Evolutionary conservation across 2,113 vertebrate genomes (phyloP), one percentile per base, ranked within the genome.

Genomic region (Rhodinocichla rosea): DNA sequence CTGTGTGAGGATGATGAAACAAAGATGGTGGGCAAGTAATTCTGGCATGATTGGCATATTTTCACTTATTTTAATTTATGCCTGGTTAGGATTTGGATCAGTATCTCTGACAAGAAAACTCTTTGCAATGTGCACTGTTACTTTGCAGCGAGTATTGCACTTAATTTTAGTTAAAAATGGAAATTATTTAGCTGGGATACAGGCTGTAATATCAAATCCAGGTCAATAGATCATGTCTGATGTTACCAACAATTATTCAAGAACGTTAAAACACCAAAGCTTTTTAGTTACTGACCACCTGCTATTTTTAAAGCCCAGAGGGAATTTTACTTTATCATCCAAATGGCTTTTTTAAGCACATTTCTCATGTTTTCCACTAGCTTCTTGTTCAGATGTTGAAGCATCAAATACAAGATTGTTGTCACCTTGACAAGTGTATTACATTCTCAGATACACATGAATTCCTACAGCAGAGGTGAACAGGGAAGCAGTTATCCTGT

Each of bases 401-500:
- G 45, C 8, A 2, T 65, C 69, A 81, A 94, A 90, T 69, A 76
- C 62, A 57, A 92, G 87, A 95, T 96, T 94, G 83, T 81, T 95
- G 95, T 93, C 94, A 71, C 82, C 94, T 94, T 95, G 95, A 96
- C 96, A 97, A 94, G 75, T 2, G 2, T 47, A 59, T 96, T 96
- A 87, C 30, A 0, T 87, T 92, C 93, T 81, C 92, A 92, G 92
- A 94, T 88, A 93, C 86, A 96, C 92, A 94, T 92, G 91, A 95
- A 78, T 95, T 94, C 85, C 73, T 89, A 10, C 87, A 92, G 95
- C 85, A 85, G 92, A 93, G 89, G 75, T 92, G 92, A 96, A 90
- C 63, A 83, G 81, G 60, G 45, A 86, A 92, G 68, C 83, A 80
- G 90, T 96, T 93, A 84, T 62, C 95, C 68, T 80, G 81, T 93